Percentiles rank a stretch among this genome's conserved stretches.
phyloP scores from a whole-genome alignment of 2,888 invertebrate species.

The Ligdia adustata region DNA sequence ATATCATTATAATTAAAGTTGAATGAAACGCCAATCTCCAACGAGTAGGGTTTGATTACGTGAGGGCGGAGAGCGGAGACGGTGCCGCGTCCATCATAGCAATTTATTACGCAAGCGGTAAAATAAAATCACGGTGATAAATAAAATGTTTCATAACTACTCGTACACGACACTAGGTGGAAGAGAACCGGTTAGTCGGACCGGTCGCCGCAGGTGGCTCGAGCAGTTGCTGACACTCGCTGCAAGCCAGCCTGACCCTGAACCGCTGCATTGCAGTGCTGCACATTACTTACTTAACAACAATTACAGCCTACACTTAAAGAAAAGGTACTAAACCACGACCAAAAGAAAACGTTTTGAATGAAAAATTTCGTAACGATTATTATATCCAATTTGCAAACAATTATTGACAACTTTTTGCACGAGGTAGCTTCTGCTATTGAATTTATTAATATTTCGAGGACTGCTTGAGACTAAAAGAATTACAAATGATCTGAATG shows the following conservation, averaged over 20 bases:
- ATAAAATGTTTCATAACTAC: constrained; percentile 68
- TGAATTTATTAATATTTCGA: constrained; percentile 10
- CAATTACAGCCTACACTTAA: constrained; percentile 37
- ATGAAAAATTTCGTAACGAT: too few species aligned
- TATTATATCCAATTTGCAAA: not conserved
- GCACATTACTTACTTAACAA: constrained; percentile 34
- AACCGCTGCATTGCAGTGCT: constrained; percentile 47
- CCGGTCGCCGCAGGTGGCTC: constrained; percentile 68
- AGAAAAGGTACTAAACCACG: too few species aligned
- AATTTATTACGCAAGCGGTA: constrained; percentile 67
- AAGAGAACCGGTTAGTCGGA: constrained; percentile 58
- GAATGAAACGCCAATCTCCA: constrained; percentile 31
- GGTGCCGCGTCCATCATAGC: constrained; percentile 43
- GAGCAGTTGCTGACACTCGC: constrained; percentile 46
- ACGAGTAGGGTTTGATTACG: constrained; percentile 29
- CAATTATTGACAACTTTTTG: constrained; percentile 25
- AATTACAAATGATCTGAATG: constrained; percentile 5
- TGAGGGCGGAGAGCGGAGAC: constrained; percentile 31
- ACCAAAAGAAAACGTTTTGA: too few species aligned
- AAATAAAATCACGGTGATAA: constrained; percentile 64
- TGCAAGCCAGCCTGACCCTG: constrained; percentile 55
- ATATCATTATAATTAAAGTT: constrained; percentile 16
- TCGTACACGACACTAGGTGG: constrained; percentile 50
- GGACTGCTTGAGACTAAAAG: not conserved
- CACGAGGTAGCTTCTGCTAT: constrained; percentile 14